Base-by-base conservation (phyloP, 2,888 invertebrate genomes). In the Limenitis camilla region DNA sequence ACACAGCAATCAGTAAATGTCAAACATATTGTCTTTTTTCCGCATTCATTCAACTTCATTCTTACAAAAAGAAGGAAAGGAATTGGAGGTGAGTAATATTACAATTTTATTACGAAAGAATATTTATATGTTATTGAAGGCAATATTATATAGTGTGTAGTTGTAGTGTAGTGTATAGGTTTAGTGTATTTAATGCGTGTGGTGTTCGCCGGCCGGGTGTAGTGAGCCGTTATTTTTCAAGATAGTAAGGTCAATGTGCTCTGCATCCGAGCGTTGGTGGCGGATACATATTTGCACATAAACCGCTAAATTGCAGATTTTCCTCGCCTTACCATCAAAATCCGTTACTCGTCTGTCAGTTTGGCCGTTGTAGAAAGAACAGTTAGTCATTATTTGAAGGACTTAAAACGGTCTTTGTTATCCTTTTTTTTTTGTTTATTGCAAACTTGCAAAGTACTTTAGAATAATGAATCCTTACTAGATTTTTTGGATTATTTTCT, bases 151-250 rank as follows among this genome's bases (percentile, higher is more conserved):
- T 44, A 35, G 9, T 8, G 4, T 2, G 9, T 36, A 27, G 39
- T 38, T 9, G 30, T 6, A 33, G 6, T 29, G 9, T 28, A 8
- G 4, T 7, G 29, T 11, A n/a, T 28, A 49, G 43, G 49, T 48
- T 44, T n/a, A 30, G 19, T 30, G 27, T 35, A 28, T n/a, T 27
- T 9, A 7, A 9, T 8, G 8, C 5, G 5, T 29, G 30, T 8
- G 9, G 1, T 10, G 9, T 57, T 57, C 40, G 54, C 61, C 62
- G 60, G 65, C 61, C 58, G 61, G 61, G 57, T 53, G 60, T 62
- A 66, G 67, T 49, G 61, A 64, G 81, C 85, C 85, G 85, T 86
- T 86, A 86, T 78, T 84, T 84, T 86, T 84, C 74, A 81, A 83
- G 76, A 82, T 81, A 74, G 69, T 70, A 64, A 73, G 85, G 85